Base-by-base conservation (phyloP, 1,140 invertebrate genomes). In the Bradynema listronoti region DNA sequence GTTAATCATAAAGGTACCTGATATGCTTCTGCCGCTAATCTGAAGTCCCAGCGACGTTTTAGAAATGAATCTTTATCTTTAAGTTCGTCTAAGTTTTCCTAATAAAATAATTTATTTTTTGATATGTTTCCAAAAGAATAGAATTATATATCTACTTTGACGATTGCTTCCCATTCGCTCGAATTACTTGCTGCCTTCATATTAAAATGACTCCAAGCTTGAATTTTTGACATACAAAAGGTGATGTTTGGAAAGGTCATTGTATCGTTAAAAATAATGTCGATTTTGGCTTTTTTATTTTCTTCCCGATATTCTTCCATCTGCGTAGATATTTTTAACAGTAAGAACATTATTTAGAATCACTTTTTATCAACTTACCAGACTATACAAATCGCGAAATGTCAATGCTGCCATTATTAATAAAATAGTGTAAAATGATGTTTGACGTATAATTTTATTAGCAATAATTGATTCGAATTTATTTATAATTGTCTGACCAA, bases 201-300 rank as follows among this genome's bases (percentile, higher is more conserved):
- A n/a, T 67, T 69, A 47, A 67, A 69, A 32, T 68, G 65, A 36
- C 66, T 65, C 59, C 58, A 64, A 11, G 66, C 66, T 46, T 68
- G 63, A 3, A 51, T 49, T 39, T 69, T 67, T 25, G 47, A 50
- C 52, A 69, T 67, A 63, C 61, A 63, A 43, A 63, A 63, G 24
- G 61, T 63, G 27, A 63, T 67, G 42, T 61, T 61, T 7, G 59
- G 59, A 43, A 61, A 34, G 16, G 59, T 61, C 58, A 61, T 61
- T 11, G 59, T 41, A 16, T 61, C 56, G 27, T 61, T 61, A 45
- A 61, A 61, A 32, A 61, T 55, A n/a, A 61, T 58, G 33, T 45
- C 33, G 42, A 61, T 61, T 25, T 56, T 42, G 11, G 49, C 39
- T n/a, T 61, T 47, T 27, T 45, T 61, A 33, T 61, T 59, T 11